Percentiles rank a stretch among this genome's conserved stretches.
Evolutionary conservation across 2,888 invertebrate species (phyloP).

Genomic region (Aethes cnicana): DNA sequence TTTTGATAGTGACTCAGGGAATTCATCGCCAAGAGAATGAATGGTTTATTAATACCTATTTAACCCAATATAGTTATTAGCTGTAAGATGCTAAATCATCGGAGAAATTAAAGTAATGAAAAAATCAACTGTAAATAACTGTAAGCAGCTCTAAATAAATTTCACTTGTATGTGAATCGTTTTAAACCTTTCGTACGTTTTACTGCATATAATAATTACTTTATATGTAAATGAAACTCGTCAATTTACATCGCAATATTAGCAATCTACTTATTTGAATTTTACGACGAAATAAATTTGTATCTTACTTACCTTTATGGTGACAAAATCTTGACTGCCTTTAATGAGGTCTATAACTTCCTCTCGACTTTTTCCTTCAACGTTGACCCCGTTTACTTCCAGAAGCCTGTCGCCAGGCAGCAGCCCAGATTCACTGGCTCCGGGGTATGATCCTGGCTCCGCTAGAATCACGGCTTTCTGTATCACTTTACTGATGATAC

Average conservation of each 20-base stretch:
- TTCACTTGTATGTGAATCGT: conserved; percentile 18
- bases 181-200: too few relatives aligned
- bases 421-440: conserved; percentile 91
- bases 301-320: conserved; percentile 87
- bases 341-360: conserved; percentile 97
- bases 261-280: background rate
- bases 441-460: conserved; percentile 91
- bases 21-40: conserved; percentile 21
- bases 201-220: too few relatives aligned
- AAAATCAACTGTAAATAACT: conserved; percentile 29
- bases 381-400: conserved; percentile 93
- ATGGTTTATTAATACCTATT: conserved; percentile 28
- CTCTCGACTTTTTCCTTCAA: conserved; percentile 93
- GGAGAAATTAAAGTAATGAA: conserved; percentile 9
- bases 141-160: conserved; percentile 14
- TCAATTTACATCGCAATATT: too few relatives aligned
- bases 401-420: conserved; percentile 96
- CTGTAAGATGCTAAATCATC: conserved; percentile 2
- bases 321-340: conserved; percentile 90
- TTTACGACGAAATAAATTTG: background rate
- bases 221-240: too few relatives aligned
- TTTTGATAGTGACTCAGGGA: conserved; percentile 12
- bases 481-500: conserved; percentile 71
- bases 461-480: conserved; percentile 92
- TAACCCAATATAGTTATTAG: conserved; percentile 13